Percentiles rank a stretch among this genome's conserved stretches.
Conservation (phyloP, 2,113 vertebrate species). For the Leiothrix lutea region DNA sequence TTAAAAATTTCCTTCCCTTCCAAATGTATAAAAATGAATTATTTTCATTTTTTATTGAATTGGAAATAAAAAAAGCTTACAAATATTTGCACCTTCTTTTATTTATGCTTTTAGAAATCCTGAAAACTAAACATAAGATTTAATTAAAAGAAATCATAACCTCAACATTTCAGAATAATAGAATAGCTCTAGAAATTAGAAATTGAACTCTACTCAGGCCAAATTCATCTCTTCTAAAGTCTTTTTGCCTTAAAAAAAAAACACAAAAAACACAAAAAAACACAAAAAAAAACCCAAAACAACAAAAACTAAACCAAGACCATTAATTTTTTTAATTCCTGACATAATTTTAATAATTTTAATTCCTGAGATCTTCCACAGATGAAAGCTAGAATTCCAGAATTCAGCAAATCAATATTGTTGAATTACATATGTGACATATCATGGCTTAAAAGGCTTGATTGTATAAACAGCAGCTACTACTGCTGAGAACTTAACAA, state of each 20-base stretch:
- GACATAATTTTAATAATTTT: too few relatives aligned
- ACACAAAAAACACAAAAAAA: too few relatives aligned
- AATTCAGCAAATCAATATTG: not conserved
- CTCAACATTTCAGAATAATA: not conserved
- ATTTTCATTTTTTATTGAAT: not conserved
- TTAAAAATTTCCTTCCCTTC: rapidly evolving
- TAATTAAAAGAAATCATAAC: not conserved
- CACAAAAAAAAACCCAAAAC: too few relatives aligned
- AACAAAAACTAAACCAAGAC: too few relatives aligned
- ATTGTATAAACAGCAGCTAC: not conserved
- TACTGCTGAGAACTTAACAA: not conserved
- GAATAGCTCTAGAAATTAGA: not conserved
- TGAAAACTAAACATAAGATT: not conserved
- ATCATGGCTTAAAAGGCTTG: not conserved
- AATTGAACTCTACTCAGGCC: not conserved
- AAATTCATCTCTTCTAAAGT: not conserved
- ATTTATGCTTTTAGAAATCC: not conserved
- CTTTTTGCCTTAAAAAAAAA: not conserved
- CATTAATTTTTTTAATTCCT: not conserved
- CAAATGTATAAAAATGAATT: not conserved
- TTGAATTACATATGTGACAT: not conserved
- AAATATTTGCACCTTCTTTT: not conserved
- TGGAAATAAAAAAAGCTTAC: not conserved
- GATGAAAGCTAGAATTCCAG: not conserved
- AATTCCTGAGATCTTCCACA: not conserved